phyloP scores from a whole-genome alignment of 92 coral and sea anemone species.

The Bergia puertoricense region DNA sequence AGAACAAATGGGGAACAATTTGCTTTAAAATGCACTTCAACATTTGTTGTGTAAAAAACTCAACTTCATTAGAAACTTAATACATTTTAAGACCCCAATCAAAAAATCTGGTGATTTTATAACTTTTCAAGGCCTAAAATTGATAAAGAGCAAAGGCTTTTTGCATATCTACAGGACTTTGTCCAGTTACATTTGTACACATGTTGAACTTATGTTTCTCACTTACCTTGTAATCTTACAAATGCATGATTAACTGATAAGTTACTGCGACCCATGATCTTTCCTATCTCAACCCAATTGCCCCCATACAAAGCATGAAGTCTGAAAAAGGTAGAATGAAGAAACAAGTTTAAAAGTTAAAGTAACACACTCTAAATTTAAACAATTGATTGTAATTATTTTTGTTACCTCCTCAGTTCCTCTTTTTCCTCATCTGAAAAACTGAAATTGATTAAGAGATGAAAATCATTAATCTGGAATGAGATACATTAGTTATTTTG shows the following conservation, averaged over 20 bases:
- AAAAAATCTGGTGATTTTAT: too few relatives aligned
- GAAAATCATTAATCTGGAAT: not conserved
- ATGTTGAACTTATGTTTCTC: not conserved
- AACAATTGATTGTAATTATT: not conserved
- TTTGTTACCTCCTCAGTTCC: not conserved
- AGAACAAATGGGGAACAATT: too few relatives aligned
- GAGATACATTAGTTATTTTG: too few relatives aligned
- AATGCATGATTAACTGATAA: constrained; percentile 27
- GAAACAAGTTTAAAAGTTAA: not conserved
- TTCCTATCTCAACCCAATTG: constrained; percentile 20
- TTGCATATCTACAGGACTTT: too few relatives aligned
- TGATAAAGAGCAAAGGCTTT: too few relatives aligned
- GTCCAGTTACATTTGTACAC: not conserved
- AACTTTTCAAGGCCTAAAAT: too few relatives aligned
- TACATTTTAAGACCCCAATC: too few relatives aligned
- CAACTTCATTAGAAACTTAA: too few relatives aligned
- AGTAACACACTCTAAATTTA: not conserved
- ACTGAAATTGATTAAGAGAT: not conserved
- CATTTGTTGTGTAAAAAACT: not conserved
- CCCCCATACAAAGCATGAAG: constrained; percentile 27
- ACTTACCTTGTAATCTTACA: not conserved
- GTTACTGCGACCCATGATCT: constrained; percentile 27
- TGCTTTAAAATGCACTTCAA: too few relatives aligned
- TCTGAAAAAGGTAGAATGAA: not conserved
- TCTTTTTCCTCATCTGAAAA: constrained; percentile 4